Evolutionary conservation across 2,797 vertebrate species (phyloP).

Genomic region (Podarcis siculus): DNA sequence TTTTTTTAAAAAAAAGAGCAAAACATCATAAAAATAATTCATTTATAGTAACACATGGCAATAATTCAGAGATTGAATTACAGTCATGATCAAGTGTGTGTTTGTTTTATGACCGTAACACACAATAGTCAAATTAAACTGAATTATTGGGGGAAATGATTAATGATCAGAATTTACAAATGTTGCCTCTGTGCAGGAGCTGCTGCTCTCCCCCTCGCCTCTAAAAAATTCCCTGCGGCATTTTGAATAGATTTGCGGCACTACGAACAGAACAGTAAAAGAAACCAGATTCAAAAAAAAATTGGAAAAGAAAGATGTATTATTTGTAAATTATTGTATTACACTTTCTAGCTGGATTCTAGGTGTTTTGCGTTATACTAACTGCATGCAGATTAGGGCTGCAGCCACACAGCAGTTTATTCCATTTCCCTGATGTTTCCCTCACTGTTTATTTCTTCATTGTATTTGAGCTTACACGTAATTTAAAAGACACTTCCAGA

Average conservation of each 20-base stretch:
- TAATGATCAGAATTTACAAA: constrained; percentile 49
- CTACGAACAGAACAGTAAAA: neutral
- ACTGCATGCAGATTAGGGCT: neutral
- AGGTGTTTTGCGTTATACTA: neutral
- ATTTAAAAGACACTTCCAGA: too few relatives aligned
- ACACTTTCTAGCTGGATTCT: constrained; percentile 15
- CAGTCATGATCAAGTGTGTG: constrained; percentile 55
- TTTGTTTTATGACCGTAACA: constrained; percentile 61
- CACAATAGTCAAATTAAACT: constrained; percentile 65
- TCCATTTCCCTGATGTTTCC: too few relatives aligned
- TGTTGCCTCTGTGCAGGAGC: neutral
- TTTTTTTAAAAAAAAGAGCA: constrained; percentile 43
- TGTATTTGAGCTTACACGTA: too few relatives aligned
- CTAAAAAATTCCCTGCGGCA: neutral
- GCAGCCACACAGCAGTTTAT: too few relatives aligned
- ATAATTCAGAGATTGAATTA: constrained; percentile 59
- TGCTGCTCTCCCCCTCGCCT: neutral
- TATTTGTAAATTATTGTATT: neutral
- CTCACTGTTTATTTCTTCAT: too few relatives aligned
- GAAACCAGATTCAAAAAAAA: too few relatives aligned
- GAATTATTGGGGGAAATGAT: constrained; percentile 61
- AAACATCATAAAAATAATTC: constrained; percentile 59
- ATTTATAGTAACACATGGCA: constrained; percentile 48
- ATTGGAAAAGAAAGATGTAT: neutral
- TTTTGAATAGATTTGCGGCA: neutral